Evolutionary conservation across 1,140 invertebrate species (phyloP).

Genomic region (Bombus confusus): DNA sequence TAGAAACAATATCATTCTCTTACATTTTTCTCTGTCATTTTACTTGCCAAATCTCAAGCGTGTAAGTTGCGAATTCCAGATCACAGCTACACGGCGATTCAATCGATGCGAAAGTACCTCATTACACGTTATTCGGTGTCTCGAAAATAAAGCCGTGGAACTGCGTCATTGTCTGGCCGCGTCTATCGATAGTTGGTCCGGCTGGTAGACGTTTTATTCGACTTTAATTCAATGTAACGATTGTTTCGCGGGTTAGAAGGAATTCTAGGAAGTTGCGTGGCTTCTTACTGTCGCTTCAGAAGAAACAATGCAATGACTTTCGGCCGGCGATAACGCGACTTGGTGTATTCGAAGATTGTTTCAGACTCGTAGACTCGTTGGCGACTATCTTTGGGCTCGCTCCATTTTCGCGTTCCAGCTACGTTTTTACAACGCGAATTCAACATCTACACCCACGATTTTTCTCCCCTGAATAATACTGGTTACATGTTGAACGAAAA

Average conservation of each 20-base stretch:
- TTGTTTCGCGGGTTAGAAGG: conserved; percentile 35
- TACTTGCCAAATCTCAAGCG: not conserved
- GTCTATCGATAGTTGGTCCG: not conserved
- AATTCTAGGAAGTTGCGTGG: conserved; percentile 35
- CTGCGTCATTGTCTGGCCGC: conserved; percentile 9
- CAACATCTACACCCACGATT: not conserved
- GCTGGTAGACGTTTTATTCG: conserved; percentile 37
- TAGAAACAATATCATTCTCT: not conserved
- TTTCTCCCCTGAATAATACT: not conserved
- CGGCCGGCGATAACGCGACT: conserved; percentile 28
- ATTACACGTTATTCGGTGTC: conserved; percentile 6
- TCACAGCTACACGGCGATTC: too few relatives aligned
- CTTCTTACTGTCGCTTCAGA: conserved; percentile 12
- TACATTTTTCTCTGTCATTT: not conserved
- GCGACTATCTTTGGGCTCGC: conserved; percentile 43
- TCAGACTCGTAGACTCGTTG: conserved; percentile 43
- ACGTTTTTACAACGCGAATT: not conserved
- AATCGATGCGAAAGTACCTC: conserved; percentile 11
- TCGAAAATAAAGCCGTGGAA: conserved; percentile 43
- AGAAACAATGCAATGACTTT: conserved; percentile 55
- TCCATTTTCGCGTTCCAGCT: conserved; percentile 10
- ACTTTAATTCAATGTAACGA: conserved; percentile 67
- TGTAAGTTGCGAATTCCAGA: not conserved
- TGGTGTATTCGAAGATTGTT: conserved; percentile 18
- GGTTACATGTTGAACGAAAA: not conserved